phyloP scores from a whole-genome alignment of 2,888 invertebrate species.

The Tipula unca region DNA sequence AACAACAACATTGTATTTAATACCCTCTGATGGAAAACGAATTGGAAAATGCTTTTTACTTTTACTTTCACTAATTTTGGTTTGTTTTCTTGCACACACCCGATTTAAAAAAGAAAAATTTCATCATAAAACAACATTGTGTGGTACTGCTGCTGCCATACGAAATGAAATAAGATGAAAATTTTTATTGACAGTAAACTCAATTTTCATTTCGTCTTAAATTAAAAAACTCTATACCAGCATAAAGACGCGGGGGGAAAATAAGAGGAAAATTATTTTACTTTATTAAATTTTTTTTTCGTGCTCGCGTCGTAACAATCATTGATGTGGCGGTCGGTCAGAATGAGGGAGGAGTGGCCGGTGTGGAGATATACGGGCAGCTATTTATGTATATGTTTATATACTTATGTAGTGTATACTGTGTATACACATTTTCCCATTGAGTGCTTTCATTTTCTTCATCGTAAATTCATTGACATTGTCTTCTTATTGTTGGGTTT shows the following conservation, averaged over 20 bases:
- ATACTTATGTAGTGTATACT: not conserved
- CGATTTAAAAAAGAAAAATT: not conserved
- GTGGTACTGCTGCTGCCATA: not conserved
- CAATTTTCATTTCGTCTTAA: not conserved
- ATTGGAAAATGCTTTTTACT: not conserved
- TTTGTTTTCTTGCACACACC: no score
- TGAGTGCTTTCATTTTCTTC: not conserved
- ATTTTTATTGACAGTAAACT: not conserved
- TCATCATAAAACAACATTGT: not conserved
- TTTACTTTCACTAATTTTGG: not conserved
- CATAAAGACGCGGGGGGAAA: not conserved
- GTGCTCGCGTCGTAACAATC: not conserved
- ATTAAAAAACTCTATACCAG: not conserved
- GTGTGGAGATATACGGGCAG: not conserved
- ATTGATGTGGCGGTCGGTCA: not conserved
- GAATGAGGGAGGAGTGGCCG: not conserved
- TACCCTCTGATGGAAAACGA: not conserved
- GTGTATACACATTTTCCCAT: not conserved
- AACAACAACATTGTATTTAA: not conserved
- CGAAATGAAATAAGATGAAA: not conserved
- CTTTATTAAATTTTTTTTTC: not conserved
- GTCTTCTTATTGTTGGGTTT: not conserved
- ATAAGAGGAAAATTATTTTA: not conserved
- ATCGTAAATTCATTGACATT: not conserved
- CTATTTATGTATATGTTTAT: not conserved